Conservation (phyloP, 1,140 invertebrate genomes). For the Drosophila nasuta region DNA sequence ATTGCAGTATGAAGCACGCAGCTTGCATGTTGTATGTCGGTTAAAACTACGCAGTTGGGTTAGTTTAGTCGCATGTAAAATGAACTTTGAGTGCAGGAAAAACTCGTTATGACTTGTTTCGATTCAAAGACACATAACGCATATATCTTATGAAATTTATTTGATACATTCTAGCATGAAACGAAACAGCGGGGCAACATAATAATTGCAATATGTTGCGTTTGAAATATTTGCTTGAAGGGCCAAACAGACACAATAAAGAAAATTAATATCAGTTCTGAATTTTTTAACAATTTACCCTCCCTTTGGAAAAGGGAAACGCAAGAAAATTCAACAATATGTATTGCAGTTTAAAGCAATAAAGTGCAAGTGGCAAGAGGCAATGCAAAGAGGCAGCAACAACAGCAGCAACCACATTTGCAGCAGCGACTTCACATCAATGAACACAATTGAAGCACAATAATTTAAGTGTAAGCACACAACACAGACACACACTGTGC, state of each 20-base stretch:
- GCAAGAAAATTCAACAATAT: not conserved
- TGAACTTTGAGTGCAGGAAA: slow-evolving; percentile 5
- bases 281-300: too few species aligned
- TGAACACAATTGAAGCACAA: slow-evolving; percentile 15
- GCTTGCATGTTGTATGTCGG: slow-evolving; percentile 3
- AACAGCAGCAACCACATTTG: not conserved
- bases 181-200: not conserved
- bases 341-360: slow-evolving; percentile 6
- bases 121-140: not conserved
- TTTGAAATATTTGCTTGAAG: not conserved
- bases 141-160: not conserved
- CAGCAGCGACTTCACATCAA: not conserved
- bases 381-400: not conserved
- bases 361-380: slow-evolving; percentile 3
- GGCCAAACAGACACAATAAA: too few species aligned
- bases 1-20: not conserved
- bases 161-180: not conserved
- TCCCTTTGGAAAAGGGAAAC: too few species aligned
- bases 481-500: not conserved
- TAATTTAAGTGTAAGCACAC: not conserved
- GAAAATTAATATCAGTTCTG: too few species aligned
- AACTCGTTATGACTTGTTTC: slow-evolving; percentile 1
- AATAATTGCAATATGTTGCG: not conserved
- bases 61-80: slow-evolving; percentile 1
- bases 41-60: not conserved